Evolutionary conservation across 2,113 vertebrate genomes (phyloP).

Genomic region (Dendrocopos noguchii): DNA sequence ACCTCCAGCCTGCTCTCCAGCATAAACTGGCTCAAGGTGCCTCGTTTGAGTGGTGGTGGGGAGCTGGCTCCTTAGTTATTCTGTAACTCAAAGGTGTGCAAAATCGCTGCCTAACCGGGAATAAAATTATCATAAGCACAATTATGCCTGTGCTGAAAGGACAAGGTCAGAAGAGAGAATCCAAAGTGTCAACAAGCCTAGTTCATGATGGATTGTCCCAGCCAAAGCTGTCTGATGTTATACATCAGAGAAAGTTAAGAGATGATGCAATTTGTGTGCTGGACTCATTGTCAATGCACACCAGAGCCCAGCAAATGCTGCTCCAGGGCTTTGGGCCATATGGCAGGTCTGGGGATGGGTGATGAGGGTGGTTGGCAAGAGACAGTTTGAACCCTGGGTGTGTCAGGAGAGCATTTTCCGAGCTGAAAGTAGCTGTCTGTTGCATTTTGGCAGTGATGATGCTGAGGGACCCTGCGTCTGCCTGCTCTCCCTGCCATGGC

Average conservation of each 20-base stretch:
- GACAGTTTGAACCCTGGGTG: neutral
- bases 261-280: conserved; percentile 52
- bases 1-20: neutral
- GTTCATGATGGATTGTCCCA: conserved; percentile 57
- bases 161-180: conserved; percentile 64
- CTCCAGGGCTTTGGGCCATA: neutral
- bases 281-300: conserved; percentile 45
- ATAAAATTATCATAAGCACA: conserved; percentile 64
- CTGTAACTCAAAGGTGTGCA: conserved; percentile 58
- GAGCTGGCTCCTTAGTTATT: conserved; percentile 49
- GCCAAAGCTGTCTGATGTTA: conserved; percentile 55
- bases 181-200: conserved; percentile 63
- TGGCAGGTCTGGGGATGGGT: neutral
- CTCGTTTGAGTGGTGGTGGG: neutral
- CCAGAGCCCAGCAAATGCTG: conserved; percentile 4
- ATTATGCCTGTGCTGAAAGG: conserved; percentile 54
- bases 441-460: conserved; percentile 15
- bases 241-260: conserved; percentile 66
- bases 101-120: conserved; percentile 57
- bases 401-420: conserved; percentile 17
- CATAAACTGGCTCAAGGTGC: conserved; percentile 64
- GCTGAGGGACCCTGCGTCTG: neutral
- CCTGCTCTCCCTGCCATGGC: neutral
- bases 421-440: conserved; percentile 39
- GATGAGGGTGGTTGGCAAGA: conserved; percentile 38